Conservation (phyloP, 2,797 vertebrate genomes). For the Yasuhikotakia modesta region DNA sequence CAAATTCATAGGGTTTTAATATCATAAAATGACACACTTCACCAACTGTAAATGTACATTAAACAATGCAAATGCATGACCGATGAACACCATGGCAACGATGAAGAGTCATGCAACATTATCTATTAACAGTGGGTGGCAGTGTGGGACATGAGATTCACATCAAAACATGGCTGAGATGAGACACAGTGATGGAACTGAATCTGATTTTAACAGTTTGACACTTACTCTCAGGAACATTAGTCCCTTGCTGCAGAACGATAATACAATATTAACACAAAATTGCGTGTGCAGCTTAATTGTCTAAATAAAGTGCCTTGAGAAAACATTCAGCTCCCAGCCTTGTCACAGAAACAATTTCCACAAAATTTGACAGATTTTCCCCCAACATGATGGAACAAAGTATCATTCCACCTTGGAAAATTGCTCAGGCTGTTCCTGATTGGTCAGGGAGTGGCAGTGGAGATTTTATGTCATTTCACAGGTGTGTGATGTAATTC, state of each 20-base stretch:
- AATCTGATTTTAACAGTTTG: constrained; percentile 44
- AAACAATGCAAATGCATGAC: constrained; percentile 20
- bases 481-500: not conserved
- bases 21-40: constrained; percentile 21
- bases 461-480: not conserved
- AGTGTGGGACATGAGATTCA: constrained; percentile 45
- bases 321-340: not conserved
- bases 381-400: not conserved
- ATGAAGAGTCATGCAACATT: constrained; percentile 56
- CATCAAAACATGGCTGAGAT: constrained; percentile 34
- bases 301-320: constrained; percentile 1
- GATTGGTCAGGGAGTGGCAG: not conserved
- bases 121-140: constrained; percentile 50
- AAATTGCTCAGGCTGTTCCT: not conserved
- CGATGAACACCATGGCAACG: constrained; percentile 39
- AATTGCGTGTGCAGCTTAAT: not conserved
- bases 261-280: constrained; percentile 46
- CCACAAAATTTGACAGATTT: constrained; percentile 10
- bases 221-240: constrained; percentile 60
- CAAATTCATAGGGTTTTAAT: not conserved
- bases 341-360: not conserved
- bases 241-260: constrained; percentile 58
- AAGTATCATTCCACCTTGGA: not conserved
- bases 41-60: constrained; percentile 17
- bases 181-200: constrained; percentile 35